Conservation (phyloP, 2,888 invertebrate genomes). For the Chaitophorus viminalis region DNA sequence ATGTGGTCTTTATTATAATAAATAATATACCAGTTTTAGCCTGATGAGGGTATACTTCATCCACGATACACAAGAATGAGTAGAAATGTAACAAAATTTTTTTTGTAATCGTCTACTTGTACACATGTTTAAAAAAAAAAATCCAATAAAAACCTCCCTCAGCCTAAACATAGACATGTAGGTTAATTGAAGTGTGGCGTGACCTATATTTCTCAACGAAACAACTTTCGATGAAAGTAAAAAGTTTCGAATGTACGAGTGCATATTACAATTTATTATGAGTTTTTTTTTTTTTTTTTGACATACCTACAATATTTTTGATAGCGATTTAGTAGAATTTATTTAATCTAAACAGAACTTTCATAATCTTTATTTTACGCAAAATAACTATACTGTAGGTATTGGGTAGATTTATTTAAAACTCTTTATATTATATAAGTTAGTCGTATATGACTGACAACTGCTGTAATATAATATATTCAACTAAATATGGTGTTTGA, state of each 20-base stretch:
- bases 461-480: no score
- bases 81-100: neutral
- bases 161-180: neutral
- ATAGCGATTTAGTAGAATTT: neutral
- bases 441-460: no score
- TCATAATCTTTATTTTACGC: no score
- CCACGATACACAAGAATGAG: neutral
- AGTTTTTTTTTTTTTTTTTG: neutral
- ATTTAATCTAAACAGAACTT: no score
- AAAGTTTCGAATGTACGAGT: neutral
- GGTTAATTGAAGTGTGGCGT: slow-evolving; percentile 14
- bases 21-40: neutral
- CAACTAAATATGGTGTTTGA: no score
- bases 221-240: neutral
- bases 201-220: neutral
- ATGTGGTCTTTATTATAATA: neutral
- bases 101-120: neutral
- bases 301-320: neutral
- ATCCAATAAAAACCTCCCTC: neutral
- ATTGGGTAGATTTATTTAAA: no score
- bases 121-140: neutral
- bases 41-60: neutral
- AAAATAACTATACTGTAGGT: no score
- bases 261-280: neutral
- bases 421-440: no score